Base-by-base conservation (phyloP, 2,113 vertebrate species). In the Ginglymostoma cirratum region DNA sequence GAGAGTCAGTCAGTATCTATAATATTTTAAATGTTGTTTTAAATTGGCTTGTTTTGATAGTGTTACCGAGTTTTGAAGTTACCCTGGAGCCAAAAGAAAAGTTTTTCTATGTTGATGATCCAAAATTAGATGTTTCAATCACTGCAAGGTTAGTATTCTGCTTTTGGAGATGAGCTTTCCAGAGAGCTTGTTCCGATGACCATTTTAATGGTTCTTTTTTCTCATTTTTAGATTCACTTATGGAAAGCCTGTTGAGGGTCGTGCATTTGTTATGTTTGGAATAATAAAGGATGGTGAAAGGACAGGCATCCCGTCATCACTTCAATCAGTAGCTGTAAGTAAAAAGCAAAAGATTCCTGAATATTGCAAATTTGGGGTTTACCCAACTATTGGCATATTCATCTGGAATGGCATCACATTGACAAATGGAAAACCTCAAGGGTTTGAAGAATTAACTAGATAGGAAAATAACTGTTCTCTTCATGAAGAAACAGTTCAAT, bases 31-130 rank as follows among this genome's bases (percentile, higher is more conserved):
- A 83, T 42, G 14, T 38, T 4, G 80, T 83, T 83, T 83, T 45
- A 42, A 83, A 34, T 93, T 93, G 61, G 30, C 23, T 6, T 93
- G 38, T 21, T 76, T 69, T 96, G 48, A 24, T 48, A 96, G 96
- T 96, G 66, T 66, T 96, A 45, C 96, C 96, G 61, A 87, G 96
- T 6, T 96, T 96, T 96, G 96, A 96, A 83, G 96, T 96, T 67
- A 94, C n/a, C 21, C 17, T 96, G 69, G 92, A 66, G 34, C 52
- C 96, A 52, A 70, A 48, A 0, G 34, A 96, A 48, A 48, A 78
- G 21, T 96, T 94, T 96, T 96, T 96, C 89, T 78, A 96, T n/a
- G 80, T 96, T n/a, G 72, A 96, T 87, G 96, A 96, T 8, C 0
- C 5, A 5, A 42, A 86, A 17, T 70, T 96, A 30, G 5, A 34